Conservation (phyloP, 2,888 invertebrate species). For the Corbicula japonica region DNA sequence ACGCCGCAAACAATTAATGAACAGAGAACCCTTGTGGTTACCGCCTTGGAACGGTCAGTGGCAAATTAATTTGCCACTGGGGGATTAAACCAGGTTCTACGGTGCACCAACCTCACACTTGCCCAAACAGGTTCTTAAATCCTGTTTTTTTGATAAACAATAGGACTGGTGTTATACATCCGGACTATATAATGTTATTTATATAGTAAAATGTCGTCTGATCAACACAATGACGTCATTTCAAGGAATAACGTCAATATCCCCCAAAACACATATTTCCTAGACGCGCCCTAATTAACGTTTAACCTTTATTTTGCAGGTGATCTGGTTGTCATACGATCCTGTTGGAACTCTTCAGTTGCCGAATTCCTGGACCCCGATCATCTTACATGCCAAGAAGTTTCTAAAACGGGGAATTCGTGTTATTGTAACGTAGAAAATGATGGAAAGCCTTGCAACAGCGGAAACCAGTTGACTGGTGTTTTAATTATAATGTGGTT, state of each 20-base stretch:
- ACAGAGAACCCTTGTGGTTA: too few relatives aligned
- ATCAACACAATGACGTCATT: not conserved
- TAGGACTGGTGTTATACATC: not conserved
- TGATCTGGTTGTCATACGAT: not conserved
- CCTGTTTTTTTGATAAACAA: not conserved
- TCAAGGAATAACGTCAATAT: too few relatives aligned
- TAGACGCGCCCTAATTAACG: not conserved
- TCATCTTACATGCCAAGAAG: not conserved
- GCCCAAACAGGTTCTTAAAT: too few relatives aligned
- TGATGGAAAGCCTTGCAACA: slow-evolving; percentile 23
- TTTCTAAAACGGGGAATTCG: not conserved
- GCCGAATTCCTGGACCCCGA: not conserved
- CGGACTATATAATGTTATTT: not conserved
- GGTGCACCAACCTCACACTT: too few relatives aligned
- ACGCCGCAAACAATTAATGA: too few relatives aligned
- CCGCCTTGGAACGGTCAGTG: too few relatives aligned
- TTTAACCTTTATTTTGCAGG: not conserved
- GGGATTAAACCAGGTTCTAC: too few relatives aligned
- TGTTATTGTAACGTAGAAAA: slow-evolving; percentile 12
- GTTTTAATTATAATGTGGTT: not conserved
- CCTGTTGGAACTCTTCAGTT: slow-evolving; percentile 4
- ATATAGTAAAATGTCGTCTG: not conserved
- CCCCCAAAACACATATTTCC: not conserved
- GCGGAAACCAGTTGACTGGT: slow-evolving; percentile 1
- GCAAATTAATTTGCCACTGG: too few relatives aligned